Evolutionary conservation across 1,140 invertebrate genomes (phyloP), one percentile per base, ranked within the genome.

Genomic region (Pseudomyrmex dendroicus): DNA sequence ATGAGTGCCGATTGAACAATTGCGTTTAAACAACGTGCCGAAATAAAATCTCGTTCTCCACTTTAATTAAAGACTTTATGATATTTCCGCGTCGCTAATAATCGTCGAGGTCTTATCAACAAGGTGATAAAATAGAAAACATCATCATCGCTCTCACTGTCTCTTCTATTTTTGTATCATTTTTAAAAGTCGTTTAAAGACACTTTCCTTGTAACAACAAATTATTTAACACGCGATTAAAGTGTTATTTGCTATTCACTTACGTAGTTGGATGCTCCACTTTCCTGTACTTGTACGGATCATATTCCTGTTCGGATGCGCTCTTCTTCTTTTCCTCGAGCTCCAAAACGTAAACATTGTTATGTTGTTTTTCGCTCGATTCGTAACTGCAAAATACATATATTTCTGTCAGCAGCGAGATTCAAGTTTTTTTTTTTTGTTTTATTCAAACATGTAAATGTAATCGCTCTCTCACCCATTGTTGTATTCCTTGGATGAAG

Each of bases 241-340:
- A 61, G 52, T 70, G 4, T 15, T 25, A 50, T n/a, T 54, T 12
- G 25, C 61, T 7, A 62, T 15, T 5, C 35, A 95, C 95, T 96
- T 91, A 97, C 96, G 96, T 96, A 0, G 96, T 97, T 1, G 96
- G 96, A 93, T 97, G 96, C 85, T 96, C 95, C 25, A 97, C 95
- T 35, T 95, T 94, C 68, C 96, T 95, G 87, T 97, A 94, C 10
- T 95, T 90, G 89, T 96, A 96, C 1, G 96, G 96, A 87, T 96
- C 95, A 86, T 96, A 96, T 15, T 95, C 94, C 52, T 95, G 94
- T 64, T 92, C 89, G 12, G 93, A 90, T 57, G 82, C 64, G 63
- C 84, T 93, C 89, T 90, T 93, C 87, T 90, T 93, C 85, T 92
- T 93, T 82, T 94, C 95, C 90, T 94, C 95, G 22, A 95, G 88